Conservation (phyloP, 2,113 vertebrate species). For the Pseudopodoces humilis region DNA sequence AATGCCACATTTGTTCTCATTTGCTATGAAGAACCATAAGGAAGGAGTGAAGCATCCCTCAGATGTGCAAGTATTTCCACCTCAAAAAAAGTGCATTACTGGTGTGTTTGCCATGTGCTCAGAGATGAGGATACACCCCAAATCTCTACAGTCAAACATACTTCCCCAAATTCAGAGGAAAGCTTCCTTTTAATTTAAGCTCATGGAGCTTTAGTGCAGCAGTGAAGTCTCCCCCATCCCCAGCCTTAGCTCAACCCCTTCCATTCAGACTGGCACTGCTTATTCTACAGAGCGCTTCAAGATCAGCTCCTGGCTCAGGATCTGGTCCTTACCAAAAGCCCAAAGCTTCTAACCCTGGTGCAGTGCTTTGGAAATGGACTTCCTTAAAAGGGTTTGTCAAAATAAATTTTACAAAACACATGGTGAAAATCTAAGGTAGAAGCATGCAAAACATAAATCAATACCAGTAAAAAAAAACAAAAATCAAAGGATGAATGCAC, state of each 20-base stretch:
- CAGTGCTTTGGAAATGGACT: neutral
- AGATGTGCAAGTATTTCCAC: neutral
- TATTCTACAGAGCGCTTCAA: neutral
- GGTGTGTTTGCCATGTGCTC: accelerated
- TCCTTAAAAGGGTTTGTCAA: neutral
- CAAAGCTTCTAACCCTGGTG: neutral
- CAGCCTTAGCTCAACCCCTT: neutral
- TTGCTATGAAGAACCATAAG: neutral
- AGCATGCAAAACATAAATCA: neutral
- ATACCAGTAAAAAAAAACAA: neutral
- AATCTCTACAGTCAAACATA: neutral
- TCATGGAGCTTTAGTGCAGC: neutral
- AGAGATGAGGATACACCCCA: neutral
- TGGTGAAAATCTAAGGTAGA: neutral
- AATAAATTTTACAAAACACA: neutral
- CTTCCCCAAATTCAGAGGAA: neutral
- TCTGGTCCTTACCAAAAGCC: neutral
- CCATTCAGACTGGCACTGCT: neutral
- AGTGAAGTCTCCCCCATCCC: neutral
- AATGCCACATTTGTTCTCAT: neutral
- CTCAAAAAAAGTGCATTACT: neutral
- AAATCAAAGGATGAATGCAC: neutral
- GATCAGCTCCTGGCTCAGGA: neutral
- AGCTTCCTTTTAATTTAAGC: neutral
- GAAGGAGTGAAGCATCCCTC: neutral